Evolutionary conservation across 2,888 invertebrate species (phyloP).

Genomic region (Caenorhabditis doughertyi): DNA sequence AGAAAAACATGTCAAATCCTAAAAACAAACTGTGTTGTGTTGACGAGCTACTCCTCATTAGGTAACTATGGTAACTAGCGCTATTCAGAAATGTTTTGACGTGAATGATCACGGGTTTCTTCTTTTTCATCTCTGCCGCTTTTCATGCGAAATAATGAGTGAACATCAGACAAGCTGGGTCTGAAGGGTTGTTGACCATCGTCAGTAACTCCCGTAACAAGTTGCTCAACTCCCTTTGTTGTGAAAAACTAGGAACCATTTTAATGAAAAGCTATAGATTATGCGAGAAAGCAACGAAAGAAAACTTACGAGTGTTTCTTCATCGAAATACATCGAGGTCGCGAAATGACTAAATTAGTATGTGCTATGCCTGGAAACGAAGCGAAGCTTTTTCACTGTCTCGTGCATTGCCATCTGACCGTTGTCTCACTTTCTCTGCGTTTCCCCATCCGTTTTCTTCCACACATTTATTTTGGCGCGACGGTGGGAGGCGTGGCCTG

Average conservation of each 20-base stretch:
- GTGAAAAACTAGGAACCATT: neutral
- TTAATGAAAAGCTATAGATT: neutral
- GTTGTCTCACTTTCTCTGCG: slow-evolving; percentile 37
- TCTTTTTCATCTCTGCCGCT: neutral
- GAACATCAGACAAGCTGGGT: neutral
- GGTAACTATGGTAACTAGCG: neutral
- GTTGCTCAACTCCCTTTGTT: neutral
- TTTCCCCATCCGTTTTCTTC: neutral
- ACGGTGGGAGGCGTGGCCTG: slow-evolving; percentile 30
- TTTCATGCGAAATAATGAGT: neutral
- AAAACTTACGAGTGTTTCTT: neutral
- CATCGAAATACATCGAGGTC: neutral
- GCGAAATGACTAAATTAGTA: neutral
- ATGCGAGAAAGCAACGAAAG: neutral
- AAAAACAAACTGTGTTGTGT: no score
- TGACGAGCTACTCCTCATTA: no score
- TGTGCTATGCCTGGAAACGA: slow-evolving; percentile 8
- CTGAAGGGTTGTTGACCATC: neutral
- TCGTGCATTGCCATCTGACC: slow-evolving; percentile 30
- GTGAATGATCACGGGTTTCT: neutral
- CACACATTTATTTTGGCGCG: slow-evolving; percentile 29
- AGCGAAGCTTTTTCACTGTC: slow-evolving; percentile 2
- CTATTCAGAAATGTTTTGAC: neutral
- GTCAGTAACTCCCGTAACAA: neutral
- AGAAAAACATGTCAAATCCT: no score